Base-by-base conservation (phyloP, 1,140 invertebrate species). In the Acyrthosiphon pisum region DNA sequence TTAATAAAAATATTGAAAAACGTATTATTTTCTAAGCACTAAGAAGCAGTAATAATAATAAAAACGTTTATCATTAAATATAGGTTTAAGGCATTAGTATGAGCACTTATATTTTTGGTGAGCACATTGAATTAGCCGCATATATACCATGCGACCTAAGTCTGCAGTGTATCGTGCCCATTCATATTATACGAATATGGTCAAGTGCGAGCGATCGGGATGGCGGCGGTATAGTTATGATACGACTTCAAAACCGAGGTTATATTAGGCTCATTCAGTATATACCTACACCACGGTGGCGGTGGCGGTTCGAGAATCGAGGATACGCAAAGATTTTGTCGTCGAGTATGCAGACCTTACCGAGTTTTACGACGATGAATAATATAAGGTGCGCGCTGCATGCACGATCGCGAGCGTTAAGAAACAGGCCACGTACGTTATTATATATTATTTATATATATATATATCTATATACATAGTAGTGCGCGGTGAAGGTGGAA, bases 371-470 rank as follows among this genome's bases (percentile, higher is more conserved):
- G 88, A 90, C 48, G n/a, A 48, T 50, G 37, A n/a, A 50, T 30
- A 76, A 76, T n/a, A 76, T 76, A 76, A 76, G 60, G 60, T 35
- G 18, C 50, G 88, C 60, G 20, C 50, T 23, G 26, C 37, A 30
- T 60, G 86, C 86, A 87, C 46, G 46, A 87, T 48, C 46, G 22
- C 46, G 86, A 3, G n/a, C 60, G 9, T 87, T 50, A 35, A 30
- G 46, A 87, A 48, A 87, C 86, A 50, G 86, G 44, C 46, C 86
- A 87, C 86, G 86, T 87, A 87, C 20, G 44, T 48, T 86, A 86
- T 86, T 86, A 44, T 83, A 22, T 84, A 84, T 41, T 84, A 84
- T 41, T 60, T 41, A n/a, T n/a, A n/a, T n/a, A n/a, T 41, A 4
- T 83, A n/a, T 46, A 46, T 48, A 87, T 18, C 2, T 88, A 48